These are phyloP conservation scores for Dryobotodes eremita DNA, from an alignment of 2,888 invertebrate genomes.

Conservation along the genomic window DNA sequence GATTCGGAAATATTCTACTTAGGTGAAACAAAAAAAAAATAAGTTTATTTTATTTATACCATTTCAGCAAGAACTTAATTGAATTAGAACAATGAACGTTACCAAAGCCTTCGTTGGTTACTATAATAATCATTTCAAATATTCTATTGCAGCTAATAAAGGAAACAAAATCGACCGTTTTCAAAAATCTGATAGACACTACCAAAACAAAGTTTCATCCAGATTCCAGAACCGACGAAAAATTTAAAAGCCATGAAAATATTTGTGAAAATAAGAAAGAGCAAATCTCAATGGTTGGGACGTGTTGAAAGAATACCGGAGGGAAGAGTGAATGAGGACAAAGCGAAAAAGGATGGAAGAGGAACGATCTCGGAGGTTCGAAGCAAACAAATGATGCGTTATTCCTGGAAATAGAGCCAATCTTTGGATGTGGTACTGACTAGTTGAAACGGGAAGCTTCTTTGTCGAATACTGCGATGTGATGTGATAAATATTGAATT, in stretches of 20 bases:
- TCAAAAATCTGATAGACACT: conserved; percentile 11
- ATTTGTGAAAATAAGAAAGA: conserved; percentile 63
- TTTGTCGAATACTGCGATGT: conserved; percentile 1
- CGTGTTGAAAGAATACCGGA: conserved; percentile 66
- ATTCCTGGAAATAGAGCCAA: conserved; percentile 38
- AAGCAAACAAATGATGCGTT: conserved; percentile 48
- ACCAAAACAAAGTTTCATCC: conserved; percentile 13
- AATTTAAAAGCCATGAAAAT: conserved; percentile 55
- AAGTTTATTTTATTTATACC: background rate
- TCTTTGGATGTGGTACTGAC: conserved; percentile 37
- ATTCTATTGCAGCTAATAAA: background rate
- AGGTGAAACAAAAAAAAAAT: background rate
- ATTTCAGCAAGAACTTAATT: background rate
- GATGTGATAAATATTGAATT: background rate
- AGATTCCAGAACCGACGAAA: conserved; percentile 27
- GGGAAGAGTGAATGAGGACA: conserved; percentile 59
- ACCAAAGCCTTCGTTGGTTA: background rate
- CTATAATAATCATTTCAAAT: background rate
- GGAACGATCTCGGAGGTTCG: conserved; percentile 46
- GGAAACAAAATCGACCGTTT: background rate
- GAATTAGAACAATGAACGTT: background rate
- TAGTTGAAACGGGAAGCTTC: conserved; percentile 19
- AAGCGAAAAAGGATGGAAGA: conserved; percentile 52
- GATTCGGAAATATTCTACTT: background rate
- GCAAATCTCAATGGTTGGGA: conserved; percentile 59